Base-by-base conservation (phyloP, 2,888 invertebrate genomes). In the Siphlonurus alternatus region DNA sequence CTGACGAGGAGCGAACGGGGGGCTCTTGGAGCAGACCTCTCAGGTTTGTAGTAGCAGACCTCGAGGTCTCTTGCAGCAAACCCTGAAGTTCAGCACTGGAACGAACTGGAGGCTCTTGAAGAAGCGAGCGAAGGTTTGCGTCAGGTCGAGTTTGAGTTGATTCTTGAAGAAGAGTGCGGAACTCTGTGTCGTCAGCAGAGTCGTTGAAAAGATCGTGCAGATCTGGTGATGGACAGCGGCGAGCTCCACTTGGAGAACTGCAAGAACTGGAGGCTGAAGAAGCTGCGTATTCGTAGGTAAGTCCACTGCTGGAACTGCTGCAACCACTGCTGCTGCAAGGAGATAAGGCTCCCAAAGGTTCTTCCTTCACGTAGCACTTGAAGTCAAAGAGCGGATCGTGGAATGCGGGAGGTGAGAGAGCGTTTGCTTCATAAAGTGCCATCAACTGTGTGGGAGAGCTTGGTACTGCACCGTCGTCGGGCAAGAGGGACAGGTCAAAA, bases 401-500 rank as follows among this genome's bases (percentile, higher is more conserved):
- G 78, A 66, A 79, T 78, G 67, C 79, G 77, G 78, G 68, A 7
- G 56, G 56, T 22, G 56, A 56, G 5, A n/a, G 19, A 56, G 56
- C 56, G 64, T 19, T 61, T 18, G 23, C 25, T n/a, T 2, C 19
- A 23, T 63, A 23, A 23, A 59, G 70, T 68, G 25, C 70, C 69
- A 63, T 70, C 19, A 56, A 22, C 56, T 56, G 19, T n/a, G n/a
- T 56, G n/a, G 56, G 56, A 7, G 56, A 56, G n/a, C 56, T 22
- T n/a, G 56, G 56, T 22, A 56, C 56, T 22, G 56, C 56, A 56
- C 56, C 64, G 67, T 71, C 72, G 54, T 81, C 81, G 69, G 87
- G 86, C 72, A 90, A 81, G 64, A 91, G 80, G 22, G 88, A 87
- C 69, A 87, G 74, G 74, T 87, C 86, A 74, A 87, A 86, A 69